Evolutionary conservation across 2,113 vertebrate species (phyloP).

Genomic region (Coracopsis vasa): DNA sequence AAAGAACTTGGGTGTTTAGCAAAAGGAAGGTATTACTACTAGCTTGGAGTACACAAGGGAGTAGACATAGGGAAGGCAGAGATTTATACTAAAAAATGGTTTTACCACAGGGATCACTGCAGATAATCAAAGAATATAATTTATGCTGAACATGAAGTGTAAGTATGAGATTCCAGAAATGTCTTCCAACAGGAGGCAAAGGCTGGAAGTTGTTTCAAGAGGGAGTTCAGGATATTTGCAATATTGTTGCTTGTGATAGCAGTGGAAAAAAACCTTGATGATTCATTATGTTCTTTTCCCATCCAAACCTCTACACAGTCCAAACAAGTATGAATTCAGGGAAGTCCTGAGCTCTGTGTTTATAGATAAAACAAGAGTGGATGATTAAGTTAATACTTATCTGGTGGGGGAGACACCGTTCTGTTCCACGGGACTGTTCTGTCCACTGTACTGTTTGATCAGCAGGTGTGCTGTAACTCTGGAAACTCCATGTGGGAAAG

Average conservation of each 20-base stretch:
- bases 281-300: neutral
- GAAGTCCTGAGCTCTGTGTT: neutral
- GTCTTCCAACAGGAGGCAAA: neutral
- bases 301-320: neutral
- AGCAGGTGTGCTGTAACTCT: neutral
- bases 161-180: neutral
- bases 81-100: neutral
- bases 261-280: neutral
- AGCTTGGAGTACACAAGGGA: neutral
- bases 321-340: slow-evolving; percentile 14
- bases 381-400: neutral
- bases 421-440: neutral
- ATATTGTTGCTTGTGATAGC: neutral
- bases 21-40: neutral
- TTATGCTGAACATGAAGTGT: neutral
- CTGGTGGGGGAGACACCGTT: neutral
- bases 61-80: neutral
- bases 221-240: neutral
- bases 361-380: neutral
- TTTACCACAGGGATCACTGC: neutral
- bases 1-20: neutral
- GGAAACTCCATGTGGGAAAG: neutral
- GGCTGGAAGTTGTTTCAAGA: neutral
- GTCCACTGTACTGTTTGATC: neutral
- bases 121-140: neutral